Evolutionary conservation across 2,888 invertebrate species (phyloP).

Genomic region (Oligia strigilis): DNA sequence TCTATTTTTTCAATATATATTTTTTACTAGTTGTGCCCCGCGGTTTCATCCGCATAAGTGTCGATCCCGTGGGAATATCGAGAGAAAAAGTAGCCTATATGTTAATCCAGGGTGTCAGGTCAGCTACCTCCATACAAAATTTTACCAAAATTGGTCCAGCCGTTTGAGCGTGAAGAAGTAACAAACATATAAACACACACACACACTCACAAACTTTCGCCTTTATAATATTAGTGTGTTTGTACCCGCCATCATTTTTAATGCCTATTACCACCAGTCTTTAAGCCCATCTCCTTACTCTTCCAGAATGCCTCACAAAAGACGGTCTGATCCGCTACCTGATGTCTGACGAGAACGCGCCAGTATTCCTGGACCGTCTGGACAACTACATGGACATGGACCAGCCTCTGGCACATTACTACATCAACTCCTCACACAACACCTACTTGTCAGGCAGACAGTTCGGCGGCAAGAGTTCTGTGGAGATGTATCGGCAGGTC

Average conservation of each 20-base stretch:
- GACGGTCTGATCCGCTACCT: constrained; percentile 99
- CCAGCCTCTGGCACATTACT: constrained; percentile 99
- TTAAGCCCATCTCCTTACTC: not conserved
- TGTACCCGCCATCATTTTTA: not conserved
- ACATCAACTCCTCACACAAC: constrained; percentile 99
- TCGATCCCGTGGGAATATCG: too few relatives aligned
- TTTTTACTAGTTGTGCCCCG: not conserved
- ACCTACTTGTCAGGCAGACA: constrained; percentile 98
- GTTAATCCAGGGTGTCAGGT: too few relatives aligned
- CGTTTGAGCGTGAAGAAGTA: too few relatives aligned
- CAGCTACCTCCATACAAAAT: too few relatives aligned
- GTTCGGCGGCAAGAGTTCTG: constrained; percentile 99
- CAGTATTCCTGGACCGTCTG: constrained; percentile 99
- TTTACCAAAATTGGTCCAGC: too few relatives aligned
- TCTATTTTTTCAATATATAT: not conserved
- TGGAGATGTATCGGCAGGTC: constrained; percentile 99
- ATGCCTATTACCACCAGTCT: not conserved
- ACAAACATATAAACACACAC: too few relatives aligned
- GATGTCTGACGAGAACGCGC: constrained; percentile 99
- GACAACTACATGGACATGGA: constrained; percentile 99
- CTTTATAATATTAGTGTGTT: too few relatives aligned
- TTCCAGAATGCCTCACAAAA: constrained; percentile 95
- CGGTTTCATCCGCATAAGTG: too few relatives aligned
- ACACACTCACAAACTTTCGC: too few relatives aligned
- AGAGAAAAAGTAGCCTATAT: too few relatives aligned